Conservation (phyloP, 2,888 invertebrate species). For the Aspidiotus destructor region DNA sequence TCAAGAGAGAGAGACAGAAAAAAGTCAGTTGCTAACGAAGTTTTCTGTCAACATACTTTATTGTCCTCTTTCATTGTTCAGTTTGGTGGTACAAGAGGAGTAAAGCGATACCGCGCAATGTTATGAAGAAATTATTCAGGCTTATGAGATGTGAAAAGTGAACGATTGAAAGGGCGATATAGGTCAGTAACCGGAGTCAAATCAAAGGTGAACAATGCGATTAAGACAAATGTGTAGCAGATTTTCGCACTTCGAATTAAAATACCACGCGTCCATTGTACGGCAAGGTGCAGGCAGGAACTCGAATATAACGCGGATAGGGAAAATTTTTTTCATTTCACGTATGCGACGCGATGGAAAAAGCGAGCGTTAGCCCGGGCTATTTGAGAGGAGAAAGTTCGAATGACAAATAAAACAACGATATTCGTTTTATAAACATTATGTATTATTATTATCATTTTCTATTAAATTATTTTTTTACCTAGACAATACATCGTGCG, state of each 20-base stretch:
- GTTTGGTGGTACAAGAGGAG: no score
- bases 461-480: neutral
- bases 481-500: neutral
- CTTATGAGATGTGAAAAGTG: no score
- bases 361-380: neutral
- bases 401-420: slow-evolving; percentile 4
- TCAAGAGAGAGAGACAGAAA: no score
- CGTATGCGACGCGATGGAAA: neutral
- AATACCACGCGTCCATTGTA: slow-evolving; percentile 1
- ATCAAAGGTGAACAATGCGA: neutral
- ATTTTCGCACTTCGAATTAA: slow-evolving; percentile 1
- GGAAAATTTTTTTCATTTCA: neutral
- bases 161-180: neutral
- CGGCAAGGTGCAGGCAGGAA: no score
- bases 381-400: neutral
- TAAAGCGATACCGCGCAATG: no score
- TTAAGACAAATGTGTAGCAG: slow-evolving; percentile 1
- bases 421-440: neutral
- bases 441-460: neutral
- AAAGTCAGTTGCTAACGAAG: no score
- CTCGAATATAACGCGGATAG: neutral
- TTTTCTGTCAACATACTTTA: no score
- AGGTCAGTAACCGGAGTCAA: slow-evolving; percentile 2
- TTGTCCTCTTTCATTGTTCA: no score
- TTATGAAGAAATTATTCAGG: no score